Conservation (phyloP, 2,888 invertebrate genomes). For the Strigamia maritima region DNA sequence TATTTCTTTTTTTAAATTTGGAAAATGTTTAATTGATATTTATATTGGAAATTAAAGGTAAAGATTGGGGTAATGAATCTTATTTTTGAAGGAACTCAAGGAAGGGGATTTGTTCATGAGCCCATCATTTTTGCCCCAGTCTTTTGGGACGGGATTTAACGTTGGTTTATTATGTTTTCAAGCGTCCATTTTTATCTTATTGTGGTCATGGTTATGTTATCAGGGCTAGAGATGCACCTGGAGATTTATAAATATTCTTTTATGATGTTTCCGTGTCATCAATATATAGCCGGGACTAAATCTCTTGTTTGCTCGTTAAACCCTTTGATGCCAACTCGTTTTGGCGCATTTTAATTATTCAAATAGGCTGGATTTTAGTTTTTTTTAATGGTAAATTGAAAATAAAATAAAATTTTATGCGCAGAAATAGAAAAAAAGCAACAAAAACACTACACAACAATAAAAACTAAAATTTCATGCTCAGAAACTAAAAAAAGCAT, state of each 20-base stretch:
- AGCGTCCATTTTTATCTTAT: constrained; percentile 8
- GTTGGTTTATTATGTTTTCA: neutral
- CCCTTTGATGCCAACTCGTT: neutral
- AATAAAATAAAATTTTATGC: no score
- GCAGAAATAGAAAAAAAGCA: no score
- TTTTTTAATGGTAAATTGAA: no score
- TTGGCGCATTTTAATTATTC: no score
- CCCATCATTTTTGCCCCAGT: neutral
- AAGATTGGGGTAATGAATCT: neutral
- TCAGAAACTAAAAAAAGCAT: no score
- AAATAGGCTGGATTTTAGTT: no score
- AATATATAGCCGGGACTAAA: neutral
- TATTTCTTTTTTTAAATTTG: neutral
- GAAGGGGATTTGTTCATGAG: neutral
- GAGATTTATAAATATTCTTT: constrained; percentile 15
- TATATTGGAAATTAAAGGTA: neutral
- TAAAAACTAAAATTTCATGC: no score
- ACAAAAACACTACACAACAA: no score
- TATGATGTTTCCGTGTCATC: neutral
- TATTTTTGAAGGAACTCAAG: neutral
- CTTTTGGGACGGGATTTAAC: constrained; percentile 5
- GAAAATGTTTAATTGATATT: neutral
- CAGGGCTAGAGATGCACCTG: neutral
- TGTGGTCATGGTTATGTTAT: constrained; percentile 15
- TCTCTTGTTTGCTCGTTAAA: neutral